Conservation (phyloP, 2,113 vertebrate species). For the Notarius lentiginosus region DNA sequence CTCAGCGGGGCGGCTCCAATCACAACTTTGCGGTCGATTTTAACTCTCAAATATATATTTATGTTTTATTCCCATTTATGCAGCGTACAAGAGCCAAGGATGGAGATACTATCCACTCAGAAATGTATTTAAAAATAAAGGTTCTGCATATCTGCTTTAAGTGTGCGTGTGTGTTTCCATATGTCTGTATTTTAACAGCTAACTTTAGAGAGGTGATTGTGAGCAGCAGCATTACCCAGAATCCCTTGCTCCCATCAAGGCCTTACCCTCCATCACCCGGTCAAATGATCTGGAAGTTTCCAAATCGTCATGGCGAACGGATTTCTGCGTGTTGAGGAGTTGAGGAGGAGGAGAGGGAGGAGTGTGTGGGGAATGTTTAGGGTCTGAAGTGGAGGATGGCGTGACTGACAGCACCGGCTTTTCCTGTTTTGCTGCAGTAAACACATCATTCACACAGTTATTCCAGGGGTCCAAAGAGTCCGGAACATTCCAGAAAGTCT, state of each 20-base stretch:
- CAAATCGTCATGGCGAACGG: conserved; percentile 93
- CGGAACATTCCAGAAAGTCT: not conserved
- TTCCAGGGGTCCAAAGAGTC: not conserved
- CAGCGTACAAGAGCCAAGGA: no score
- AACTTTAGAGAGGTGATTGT: conserved; percentile 18
- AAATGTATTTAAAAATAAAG: no score
- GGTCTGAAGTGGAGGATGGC: conserved; percentile 88
- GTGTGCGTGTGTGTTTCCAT: not conserved
- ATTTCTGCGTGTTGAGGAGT: conserved; percentile 94
- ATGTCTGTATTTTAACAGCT: conserved; percentile 3
- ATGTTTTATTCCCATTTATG: no score
- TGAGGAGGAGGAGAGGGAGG: conserved; percentile 94
- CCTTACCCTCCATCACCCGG: conserved; percentile 97
- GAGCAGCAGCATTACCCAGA: conserved; percentile 72
- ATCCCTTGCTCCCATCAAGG: conserved; percentile 83
- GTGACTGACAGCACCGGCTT: conserved; percentile 90
- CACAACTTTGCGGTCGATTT: no score
- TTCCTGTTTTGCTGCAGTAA: conserved; percentile 99
- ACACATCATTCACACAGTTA: conserved; percentile 82
- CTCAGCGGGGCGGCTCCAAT: no score
- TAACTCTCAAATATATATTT: no score
- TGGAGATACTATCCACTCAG: no score
- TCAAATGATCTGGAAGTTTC: conserved; percentile 94
- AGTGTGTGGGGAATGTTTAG: conserved; percentile 92
- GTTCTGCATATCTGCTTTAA: no score